phyloP scores from a whole-genome alignment of 2,888 invertebrate species.

The Ectemnius lituratus region DNA sequence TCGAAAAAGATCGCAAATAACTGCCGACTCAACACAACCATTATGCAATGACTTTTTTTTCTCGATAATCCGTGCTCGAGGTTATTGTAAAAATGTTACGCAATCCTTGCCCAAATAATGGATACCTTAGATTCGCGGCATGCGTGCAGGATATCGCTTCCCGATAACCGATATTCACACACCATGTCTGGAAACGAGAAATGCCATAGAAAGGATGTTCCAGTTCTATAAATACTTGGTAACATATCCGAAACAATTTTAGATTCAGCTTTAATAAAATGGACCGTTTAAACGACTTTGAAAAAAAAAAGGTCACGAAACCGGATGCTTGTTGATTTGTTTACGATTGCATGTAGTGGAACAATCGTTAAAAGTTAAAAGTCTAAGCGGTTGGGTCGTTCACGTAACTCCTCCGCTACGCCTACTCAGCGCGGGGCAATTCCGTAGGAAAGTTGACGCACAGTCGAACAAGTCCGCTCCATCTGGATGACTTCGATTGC shows the following conservation, averaged over 20 bases:
- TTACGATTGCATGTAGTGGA: background rate
- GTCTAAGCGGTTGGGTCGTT: background rate
- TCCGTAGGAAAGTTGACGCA: constrained; percentile 1
- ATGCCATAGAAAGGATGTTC: background rate
- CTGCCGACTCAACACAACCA: background rate
- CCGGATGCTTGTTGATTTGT: constrained; percentile 7
- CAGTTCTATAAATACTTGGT: no score
- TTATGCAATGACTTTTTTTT: constrained; percentile 1
- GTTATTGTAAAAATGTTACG: background rate
- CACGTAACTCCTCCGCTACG: constrained; percentile 1
- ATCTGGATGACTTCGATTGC: background rate
- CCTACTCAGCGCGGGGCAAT: background rate
- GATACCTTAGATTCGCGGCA: background rate
- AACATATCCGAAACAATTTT: background rate
- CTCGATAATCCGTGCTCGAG: background rate
- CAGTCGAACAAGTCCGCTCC: background rate
- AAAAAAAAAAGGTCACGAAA: background rate
- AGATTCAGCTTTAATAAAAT: background rate
- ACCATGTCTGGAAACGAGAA: background rate
- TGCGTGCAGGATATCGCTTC: background rate
- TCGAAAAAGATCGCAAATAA: no score
- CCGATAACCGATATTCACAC: background rate
- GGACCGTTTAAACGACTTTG: background rate
- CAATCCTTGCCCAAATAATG: background rate
- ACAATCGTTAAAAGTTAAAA: background rate